Percentiles rank a stretch among this genome's conserved stretches.
phyloP scores from a whole-genome alignment of 2,113 vertebrate genomes.

The Thryonomys swinderianus region DNA sequence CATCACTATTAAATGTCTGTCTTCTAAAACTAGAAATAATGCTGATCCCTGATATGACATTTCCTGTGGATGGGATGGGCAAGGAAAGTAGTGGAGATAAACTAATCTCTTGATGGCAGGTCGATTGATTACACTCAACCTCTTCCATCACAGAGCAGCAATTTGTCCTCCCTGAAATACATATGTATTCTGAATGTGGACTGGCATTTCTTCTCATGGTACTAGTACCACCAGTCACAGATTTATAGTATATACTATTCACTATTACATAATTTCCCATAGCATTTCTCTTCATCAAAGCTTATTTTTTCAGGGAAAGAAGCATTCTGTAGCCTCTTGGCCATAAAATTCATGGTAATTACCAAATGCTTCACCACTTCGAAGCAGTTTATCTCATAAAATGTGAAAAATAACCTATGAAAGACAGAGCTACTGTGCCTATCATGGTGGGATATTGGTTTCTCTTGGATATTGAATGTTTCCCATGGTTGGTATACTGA shows the following conservation, averaged over 20 bases:
- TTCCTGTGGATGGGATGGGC: not conserved
- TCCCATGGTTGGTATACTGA: not conserved
- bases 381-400: not conserved
- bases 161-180: not conserved
- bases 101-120: not conserved
- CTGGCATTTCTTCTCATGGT: not conserved
- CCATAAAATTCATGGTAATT: slow-evolving; percentile 25
- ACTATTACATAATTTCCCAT: not conserved
- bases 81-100: not conserved
- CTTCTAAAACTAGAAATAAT: not conserved
- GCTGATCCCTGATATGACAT: not conserved
- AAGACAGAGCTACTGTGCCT: not conserved
- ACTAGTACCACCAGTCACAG: slow-evolving; percentile 21
- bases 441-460: not conserved
- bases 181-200: slow-evolving; percentile 19
- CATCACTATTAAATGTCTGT: not conserved
- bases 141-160: not conserved
- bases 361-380: not conserved
- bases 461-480: not conserved
- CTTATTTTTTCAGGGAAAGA: not conserved
- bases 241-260: slow-evolving; percentile 46
- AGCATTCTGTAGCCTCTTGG: not conserved
- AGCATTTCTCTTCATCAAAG: slow-evolving; percentile 47
- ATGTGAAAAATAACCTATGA: slow-evolving; percentile 4
- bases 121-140: not conserved